A percentile compares a stretch with the other conserved stretches of the same genome.
phyloP scores from a whole-genome alignment of 2,797 vertebrate species.

The Paramormyrops hopkinsi region DNA sequence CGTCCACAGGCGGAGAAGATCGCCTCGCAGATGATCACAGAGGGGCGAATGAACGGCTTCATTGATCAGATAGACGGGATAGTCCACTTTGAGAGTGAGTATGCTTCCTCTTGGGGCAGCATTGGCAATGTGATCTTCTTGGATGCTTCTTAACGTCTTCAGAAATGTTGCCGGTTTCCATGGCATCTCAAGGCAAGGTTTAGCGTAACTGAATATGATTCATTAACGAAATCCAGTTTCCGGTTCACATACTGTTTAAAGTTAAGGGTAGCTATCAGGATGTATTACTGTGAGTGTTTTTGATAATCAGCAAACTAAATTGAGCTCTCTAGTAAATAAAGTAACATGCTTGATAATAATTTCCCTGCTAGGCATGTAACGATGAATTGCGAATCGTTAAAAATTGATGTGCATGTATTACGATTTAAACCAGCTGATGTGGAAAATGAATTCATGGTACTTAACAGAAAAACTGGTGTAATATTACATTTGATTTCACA shows the following conservation, averaged over 20 bases:
- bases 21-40: constrained; percentile 98
- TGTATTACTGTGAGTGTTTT: not conserved
- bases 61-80: constrained; percentile 98
- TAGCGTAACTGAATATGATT: not conserved
- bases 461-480: too few relatives aligned
- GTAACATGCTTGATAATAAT: not conserved
- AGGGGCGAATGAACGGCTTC: constrained; percentile 97
- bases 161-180: not conserved
- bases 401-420: too few relatives aligned
- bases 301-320: not conserved
- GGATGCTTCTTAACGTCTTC: not conserved
- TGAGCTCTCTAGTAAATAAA: not conserved
- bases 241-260: not conserved
- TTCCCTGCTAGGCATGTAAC: not conserved
- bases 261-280: not conserved
- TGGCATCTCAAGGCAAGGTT: not conserved
- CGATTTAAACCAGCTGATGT: too few relatives aligned
- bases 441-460: too few relatives aligned
- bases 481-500: too few relatives aligned
- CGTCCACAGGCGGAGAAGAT: constrained; percentile 87
- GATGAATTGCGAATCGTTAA: too few relatives aligned
- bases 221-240: not conserved
- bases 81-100: constrained; percentile 99
- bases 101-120: not conserved
- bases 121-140: not conserved